Base-by-base conservation (phyloP, 1,140 invertebrate species). In the Neomicropteryx cornuta region DNA sequence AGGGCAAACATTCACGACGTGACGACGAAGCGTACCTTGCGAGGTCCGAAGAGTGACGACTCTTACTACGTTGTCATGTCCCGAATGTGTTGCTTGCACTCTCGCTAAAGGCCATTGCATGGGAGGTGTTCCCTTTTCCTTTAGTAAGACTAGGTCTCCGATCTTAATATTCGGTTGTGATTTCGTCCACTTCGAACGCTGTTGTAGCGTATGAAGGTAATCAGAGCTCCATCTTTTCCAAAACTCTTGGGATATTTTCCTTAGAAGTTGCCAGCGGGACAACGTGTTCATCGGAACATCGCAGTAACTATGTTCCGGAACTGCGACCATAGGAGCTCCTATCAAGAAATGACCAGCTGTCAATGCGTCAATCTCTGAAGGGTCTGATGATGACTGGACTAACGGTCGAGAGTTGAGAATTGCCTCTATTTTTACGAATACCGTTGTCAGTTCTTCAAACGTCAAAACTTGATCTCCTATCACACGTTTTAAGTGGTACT, bases 261-360 rank as follows among this genome's bases (percentile, higher is more conserved):
- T 5, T 5, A 32, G 11, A 5, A 13, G 17, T 16, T 14, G 6
- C 30, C 30, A 8, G 6, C 14, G 30, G 11, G 30, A 5, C n/a
- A 32, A 6, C 34, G 5, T 11, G n/a, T 5, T 32, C 17, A 8
- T 13, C 8, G 23, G 13, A 27, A 8, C 8, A 8, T 8, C 23
- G 13, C 13, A 8, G 8, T 27, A 8, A 27, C 13, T 13, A 27
- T 27, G 13, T 17, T 46, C 39, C 8, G 47, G 41, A 10, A 50
- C 5, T 3, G 40, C 31, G 6, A 34, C 45, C 11, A 59, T 24
- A 2, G 56, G 46, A 17, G 42, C 24, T 10, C 57, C 54, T 31
- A 56, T 56, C 14, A 62, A 33, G 38, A 60, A 60, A 44, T 63
- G 52, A 13, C 35, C 52, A 5, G 55, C 53, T 16, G 55, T 53